Conservation (phyloP, 2,797 vertebrate species). For the Rhyacichthys aspro region DNA sequence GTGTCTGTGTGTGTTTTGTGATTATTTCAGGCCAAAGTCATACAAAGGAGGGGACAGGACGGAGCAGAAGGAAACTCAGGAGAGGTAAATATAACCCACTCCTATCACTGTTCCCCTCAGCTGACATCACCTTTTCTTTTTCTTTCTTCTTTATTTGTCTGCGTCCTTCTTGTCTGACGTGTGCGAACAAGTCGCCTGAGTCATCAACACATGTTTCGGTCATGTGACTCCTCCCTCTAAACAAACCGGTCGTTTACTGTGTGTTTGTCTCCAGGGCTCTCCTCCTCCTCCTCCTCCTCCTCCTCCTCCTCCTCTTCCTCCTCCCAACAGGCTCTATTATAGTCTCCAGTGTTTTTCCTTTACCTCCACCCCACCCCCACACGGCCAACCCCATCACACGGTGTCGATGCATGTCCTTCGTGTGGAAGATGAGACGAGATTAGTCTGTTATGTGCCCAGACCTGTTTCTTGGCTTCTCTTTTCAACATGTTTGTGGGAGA, state of each 20-base stretch:
- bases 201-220: constrained; percentile 35
- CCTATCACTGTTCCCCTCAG: no score
- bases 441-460: constrained; percentile 60
- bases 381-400: background rate
- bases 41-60: constrained; percentile 32
- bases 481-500: constrained; percentile 1
- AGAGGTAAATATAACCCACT: constrained; percentile 51
- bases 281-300: no score
- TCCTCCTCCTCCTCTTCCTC: no score
- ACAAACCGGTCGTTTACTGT: constrained; percentile 13
- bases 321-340: constrained; percentile 30
- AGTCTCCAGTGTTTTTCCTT: constrained; percentile 8
- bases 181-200: background rate
- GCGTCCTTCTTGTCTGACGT: background rate
- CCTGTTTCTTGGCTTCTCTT: constrained; percentile 54
- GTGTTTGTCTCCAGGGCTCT: constrained; percentile 40
- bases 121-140: background rate
- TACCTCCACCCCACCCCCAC: constrained; percentile 12
- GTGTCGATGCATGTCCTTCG: constrained; percentile 9
- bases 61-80: constrained; percentile 15
- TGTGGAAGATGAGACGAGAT: constrained; percentile 3
- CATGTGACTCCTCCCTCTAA: constrained; percentile 23
- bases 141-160: background rate
- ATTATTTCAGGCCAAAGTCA: constrained; percentile 60
- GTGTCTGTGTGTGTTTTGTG: constrained; percentile 17